These are phyloP conservation scores for Invenusta paracnida DNA, from an alignment of 2,888 invertebrate genomes.

Conservation along the genomic window DNA sequence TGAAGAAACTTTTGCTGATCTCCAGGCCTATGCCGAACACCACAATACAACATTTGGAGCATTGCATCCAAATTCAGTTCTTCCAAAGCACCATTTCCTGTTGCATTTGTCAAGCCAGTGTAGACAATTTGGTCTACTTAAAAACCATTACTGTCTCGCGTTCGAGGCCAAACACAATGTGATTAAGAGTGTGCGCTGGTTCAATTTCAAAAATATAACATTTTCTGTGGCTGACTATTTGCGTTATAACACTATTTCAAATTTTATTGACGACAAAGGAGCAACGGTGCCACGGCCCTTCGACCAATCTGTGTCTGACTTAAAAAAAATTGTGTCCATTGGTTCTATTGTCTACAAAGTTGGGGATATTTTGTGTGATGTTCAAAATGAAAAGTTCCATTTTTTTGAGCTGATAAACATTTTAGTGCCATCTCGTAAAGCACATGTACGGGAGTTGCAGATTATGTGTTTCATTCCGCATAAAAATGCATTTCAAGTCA, in stretches of 20 bases:
- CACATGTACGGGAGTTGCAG: neutral
- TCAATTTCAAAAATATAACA: constrained; percentile 16
- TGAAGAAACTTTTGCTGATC: neutral
- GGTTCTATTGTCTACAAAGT: neutral
- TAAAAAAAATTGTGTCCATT: neutral
- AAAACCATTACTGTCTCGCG: constrained; percentile 31
- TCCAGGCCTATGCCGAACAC: neutral
- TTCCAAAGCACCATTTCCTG: constrained; percentile 30
- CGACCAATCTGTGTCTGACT: neutral
- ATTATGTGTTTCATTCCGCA: neutral
- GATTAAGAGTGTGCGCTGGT: neutral
- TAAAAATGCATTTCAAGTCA: neutral
- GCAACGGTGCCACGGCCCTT: neutral
- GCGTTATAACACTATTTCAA: neutral
- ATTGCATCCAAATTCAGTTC: neutral
- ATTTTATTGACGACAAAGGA: neutral
- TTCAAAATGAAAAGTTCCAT: neutral
- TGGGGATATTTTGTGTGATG: neutral
- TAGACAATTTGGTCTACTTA: constrained; percentile 33
- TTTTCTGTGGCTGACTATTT: neutral
- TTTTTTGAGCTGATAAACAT: neutral
- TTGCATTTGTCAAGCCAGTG: constrained; percentile 23
- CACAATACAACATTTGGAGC: neutral
- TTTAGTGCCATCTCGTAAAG: neutral
- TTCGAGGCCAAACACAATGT: constrained; percentile 32